These are phyloP conservation scores for Chroicocephalus ridibundus DNA, from an alignment of 2,113 vertebrate genomes.

Conservation along the genomic window DNA sequence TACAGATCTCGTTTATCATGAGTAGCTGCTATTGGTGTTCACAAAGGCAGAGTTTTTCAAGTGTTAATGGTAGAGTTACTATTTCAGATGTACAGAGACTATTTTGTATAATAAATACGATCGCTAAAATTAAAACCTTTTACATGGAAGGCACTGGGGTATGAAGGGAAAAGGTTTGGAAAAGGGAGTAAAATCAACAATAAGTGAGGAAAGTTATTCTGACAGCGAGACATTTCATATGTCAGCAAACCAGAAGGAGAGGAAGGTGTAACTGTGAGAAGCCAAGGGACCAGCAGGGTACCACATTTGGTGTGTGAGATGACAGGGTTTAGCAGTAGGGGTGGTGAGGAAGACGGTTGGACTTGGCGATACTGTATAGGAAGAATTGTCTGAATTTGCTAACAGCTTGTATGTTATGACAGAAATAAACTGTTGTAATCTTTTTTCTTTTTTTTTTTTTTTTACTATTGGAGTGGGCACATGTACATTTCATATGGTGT, in stretches of 20 bases:
- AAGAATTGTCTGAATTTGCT: slow-evolving; percentile 56
- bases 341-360: slow-evolving; percentile 11
- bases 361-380: background rate
- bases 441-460: background rate
- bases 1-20: background rate
- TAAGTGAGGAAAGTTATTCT: slow-evolving; percentile 35
- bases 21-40: background rate
- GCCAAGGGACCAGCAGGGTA: slow-evolving; percentile 63
- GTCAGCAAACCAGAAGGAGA: slow-evolving; percentile 52
- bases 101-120: background rate
- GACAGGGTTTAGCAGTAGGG: slow-evolving; percentile 47
- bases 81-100: background rate
- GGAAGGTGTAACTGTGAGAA: slow-evolving; percentile 48
- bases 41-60: background rate
- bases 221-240: slow-evolving; percentile 53
- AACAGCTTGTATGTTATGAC: slow-evolving; percentile 63
- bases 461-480: slow-evolving; percentile 21
- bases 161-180: background rate
- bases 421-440: slow-evolving; percentile 59
- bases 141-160: background rate
- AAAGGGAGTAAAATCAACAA: slow-evolving; percentile 28
- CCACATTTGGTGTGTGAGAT: slow-evolving; percentile 64
- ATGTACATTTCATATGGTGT: slow-evolving; percentile 59
- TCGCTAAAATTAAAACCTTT: slow-evolving; percentile 10
- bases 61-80: background rate